Conservation (phyloP, 1,140 invertebrate genomes). For the Bradysia coprophila region DNA sequence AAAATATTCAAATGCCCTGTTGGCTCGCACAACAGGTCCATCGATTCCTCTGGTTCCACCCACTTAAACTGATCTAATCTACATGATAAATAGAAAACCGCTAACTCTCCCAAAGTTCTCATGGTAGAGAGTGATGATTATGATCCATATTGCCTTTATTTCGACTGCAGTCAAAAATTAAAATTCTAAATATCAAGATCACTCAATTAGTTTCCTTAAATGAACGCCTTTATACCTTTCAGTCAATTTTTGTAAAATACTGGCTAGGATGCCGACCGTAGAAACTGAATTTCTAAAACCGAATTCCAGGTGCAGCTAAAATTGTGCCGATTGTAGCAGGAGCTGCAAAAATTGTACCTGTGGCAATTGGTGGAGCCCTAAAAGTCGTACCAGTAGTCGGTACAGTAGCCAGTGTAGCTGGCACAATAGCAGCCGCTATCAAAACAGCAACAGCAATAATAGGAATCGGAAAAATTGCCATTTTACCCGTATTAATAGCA, state of each 20-base stretch:
- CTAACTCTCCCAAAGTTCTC: too few relatives aligned
- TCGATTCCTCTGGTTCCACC: too few relatives aligned
- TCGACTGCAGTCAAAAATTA: neutral
- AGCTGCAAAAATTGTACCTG: conserved; percentile 3
- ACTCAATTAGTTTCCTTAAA: too few relatives aligned
- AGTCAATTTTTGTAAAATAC: too few relatives aligned
- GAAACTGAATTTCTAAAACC: too few relatives aligned
- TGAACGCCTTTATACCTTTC: too few relatives aligned
- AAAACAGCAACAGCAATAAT: conserved; percentile 46
- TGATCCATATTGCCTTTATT: too few relatives aligned
- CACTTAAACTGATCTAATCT: too few relatives aligned
- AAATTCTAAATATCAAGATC: neutral
- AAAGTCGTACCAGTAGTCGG: conserved; percentile 12
- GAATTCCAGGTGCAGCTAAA: neutral
- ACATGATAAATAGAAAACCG: too few relatives aligned
- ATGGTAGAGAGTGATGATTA: too few relatives aligned
- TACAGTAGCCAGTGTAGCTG: conserved; percentile 7
- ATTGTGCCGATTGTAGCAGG: neutral
- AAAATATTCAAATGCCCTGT: too few relatives aligned
- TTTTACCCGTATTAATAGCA: conserved; percentile 58
- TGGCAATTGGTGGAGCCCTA: conserved; percentile 12
- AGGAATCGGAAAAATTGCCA: conserved; percentile 47
- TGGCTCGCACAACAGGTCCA: too few relatives aligned
- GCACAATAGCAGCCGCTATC: conserved; percentile 30
- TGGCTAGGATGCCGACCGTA: neutral